These are phyloP conservation scores for Taeniopygia guttata DNA, from an alignment of 2,797 vertebrate species.

Conservation along the genomic window DNA sequence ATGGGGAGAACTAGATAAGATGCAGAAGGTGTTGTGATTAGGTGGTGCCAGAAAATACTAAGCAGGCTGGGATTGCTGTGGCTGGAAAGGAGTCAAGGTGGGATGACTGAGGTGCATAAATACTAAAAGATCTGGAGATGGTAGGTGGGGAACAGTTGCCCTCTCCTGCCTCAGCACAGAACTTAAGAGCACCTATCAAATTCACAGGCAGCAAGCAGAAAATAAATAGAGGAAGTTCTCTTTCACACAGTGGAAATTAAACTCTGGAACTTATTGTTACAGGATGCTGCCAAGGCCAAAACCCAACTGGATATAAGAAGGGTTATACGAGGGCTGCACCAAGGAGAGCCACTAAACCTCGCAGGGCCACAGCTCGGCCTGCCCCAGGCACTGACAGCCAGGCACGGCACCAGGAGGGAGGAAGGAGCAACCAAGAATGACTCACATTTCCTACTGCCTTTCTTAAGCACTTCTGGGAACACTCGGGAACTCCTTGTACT, in stretches of 20 bases:
- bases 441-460: not conserved
- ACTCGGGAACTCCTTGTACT: not conserved
- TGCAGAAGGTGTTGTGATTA: not conserved
- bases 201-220: not conserved
- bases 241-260: slow-evolving; percentile 46
- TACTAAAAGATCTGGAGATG: not conserved
- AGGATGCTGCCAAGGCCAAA: slow-evolving; percentile 16
- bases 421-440: not conserved
- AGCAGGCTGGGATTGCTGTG: not conserved
- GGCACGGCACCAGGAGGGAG: not conserved
- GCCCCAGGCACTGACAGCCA: not conserved
- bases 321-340: not conserved
- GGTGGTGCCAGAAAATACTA: not conserved
- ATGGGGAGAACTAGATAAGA: not conserved
- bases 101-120: not conserved
- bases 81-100: not conserved
- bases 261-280: not conserved
- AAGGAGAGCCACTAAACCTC: not conserved
- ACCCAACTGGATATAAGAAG: not conserved
- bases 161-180: not conserved
- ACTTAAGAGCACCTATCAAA: not conserved
- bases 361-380: rapidly evolving
- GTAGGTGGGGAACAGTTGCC: not conserved
- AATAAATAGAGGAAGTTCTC: slow-evolving; percentile 49
- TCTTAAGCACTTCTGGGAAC: slow-evolving; percentile 21